phyloP scores from a whole-genome alignment of 53 echinoderm and acorn worm genomes.

The Holothuria leucospilota region DNA sequence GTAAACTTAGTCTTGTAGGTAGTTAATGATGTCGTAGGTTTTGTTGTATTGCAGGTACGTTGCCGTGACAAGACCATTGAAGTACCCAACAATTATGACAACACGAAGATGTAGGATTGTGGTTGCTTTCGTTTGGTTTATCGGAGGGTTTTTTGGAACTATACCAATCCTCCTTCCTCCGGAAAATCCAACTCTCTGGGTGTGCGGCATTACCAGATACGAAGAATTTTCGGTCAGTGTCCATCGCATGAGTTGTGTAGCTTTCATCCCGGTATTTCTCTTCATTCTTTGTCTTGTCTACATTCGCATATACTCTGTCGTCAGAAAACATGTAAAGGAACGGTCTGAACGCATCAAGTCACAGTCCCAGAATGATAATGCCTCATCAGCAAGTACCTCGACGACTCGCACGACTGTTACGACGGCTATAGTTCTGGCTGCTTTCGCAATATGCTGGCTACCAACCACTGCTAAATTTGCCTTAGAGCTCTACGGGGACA shows the following conservation, averaged over 20 bases:
- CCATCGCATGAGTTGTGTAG: neutral
- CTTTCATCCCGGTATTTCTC: neutral
- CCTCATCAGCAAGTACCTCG: neutral
- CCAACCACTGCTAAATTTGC: constrained; percentile 30
- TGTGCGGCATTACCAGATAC: constrained; percentile 29
- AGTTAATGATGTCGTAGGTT: no score
- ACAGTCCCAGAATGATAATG: neutral
- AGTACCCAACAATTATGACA: constrained; percentile 38
- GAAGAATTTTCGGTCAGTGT: neutral
- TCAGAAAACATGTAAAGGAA: neutral
- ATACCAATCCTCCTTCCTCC: neutral
- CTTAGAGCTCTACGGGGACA: neutral
- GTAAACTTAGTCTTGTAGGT: no score
- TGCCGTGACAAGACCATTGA: constrained; percentile 28
- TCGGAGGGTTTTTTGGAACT: neutral
- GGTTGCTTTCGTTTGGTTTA: neutral
- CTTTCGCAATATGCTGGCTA: constrained; percentile 36
- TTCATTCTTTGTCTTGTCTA: constrained; percentile 14
- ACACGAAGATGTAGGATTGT: constrained; percentile 4
- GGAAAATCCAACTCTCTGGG: constrained; percentile 36
- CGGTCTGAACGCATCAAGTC: neutral
- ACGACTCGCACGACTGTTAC: constrained; percentile 19
- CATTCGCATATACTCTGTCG: constrained; percentile 5
- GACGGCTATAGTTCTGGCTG: constrained; percentile 30
- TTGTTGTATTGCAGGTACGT: constrained; percentile 20